Percentiles rank a stretch among this genome's conserved stretches.
These are phyloP conservation scores for Drepana arcuata DNA, from an alignment of 1,140 invertebrate genomes.

Conservation along the genomic window DNA sequence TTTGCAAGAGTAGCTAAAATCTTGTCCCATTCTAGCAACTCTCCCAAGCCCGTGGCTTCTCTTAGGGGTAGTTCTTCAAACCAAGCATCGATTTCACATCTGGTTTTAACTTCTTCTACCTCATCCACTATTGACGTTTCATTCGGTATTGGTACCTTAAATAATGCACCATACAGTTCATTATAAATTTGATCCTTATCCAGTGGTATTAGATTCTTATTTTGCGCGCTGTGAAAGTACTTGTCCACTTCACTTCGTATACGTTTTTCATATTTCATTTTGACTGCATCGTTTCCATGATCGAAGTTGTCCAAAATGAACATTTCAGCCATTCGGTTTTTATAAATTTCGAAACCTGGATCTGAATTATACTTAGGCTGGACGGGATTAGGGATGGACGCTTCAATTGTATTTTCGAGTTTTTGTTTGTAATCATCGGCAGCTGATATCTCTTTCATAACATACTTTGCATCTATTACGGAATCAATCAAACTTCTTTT, in stretches of 20 bases:
- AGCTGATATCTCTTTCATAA: constrained; percentile 16
- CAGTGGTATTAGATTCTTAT: constrained; percentile 20
- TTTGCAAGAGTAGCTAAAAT: constrained; percentile 29
- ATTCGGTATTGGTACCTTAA: constrained; percentile 24
- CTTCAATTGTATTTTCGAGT: constrained; percentile 27
- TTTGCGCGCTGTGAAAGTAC: constrained; percentile 18
- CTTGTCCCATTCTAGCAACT: constrained; percentile 26
- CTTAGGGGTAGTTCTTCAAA: constrained; percentile 26
- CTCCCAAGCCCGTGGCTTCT: constrained; percentile 11
- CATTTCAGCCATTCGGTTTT: constrained; percentile 25
- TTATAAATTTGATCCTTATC: constrained; percentile 29
- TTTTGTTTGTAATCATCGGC: constrained; percentile 25
- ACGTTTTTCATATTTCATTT: constrained; percentile 25
- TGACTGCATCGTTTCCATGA: constrained; percentile 20
- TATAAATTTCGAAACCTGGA: constrained; percentile 36
- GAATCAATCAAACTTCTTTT: constrained; percentile 7
- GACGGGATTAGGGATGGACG: constrained; percentile 24
- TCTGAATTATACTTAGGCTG: constrained; percentile 10
- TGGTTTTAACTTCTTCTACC: constrained; percentile 34
- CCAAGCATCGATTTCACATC: constrained; percentile 35
- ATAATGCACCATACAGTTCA: constrained; percentile 27
- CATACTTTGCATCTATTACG: constrained; percentile 18
- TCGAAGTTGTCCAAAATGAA: constrained; percentile 43
- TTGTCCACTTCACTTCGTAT: constrained; percentile 24
- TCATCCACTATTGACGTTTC: constrained; percentile 22